These are phyloP conservation scores for Chionodraco myersi DNA, from an alignment of 2,113 vertebrate genomes.

Conservation along the genomic window DNA sequence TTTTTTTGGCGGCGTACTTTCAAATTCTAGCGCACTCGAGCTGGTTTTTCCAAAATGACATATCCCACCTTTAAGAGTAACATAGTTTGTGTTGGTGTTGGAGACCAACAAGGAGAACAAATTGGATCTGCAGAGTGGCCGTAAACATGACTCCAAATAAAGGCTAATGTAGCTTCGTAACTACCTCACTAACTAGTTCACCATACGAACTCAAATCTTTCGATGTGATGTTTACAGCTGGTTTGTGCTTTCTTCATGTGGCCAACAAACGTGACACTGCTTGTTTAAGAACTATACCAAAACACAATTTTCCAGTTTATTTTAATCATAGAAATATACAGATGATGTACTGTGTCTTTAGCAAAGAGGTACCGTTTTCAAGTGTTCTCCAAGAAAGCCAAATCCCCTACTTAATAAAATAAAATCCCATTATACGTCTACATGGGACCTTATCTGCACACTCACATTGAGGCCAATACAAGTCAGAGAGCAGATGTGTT, in stretches of 20 bases:
- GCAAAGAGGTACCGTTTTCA: neutral
- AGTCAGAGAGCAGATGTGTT: constrained; percentile 52
- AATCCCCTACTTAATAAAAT: constrained; percentile 7
- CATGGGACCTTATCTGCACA: constrained; percentile 31
- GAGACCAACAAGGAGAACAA: no score
- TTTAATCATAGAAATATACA: neutral
- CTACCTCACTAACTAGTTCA: neutral
- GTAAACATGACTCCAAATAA: neutral
- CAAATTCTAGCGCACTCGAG: no score
- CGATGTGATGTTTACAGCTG: neutral
- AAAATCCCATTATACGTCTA: constrained; percentile 11
- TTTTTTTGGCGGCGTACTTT: no score
- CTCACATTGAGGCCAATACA: constrained; percentile 43
- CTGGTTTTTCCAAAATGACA: no score
- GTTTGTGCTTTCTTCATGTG: neutral
- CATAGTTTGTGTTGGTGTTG: no score
- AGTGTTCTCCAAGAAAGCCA: constrained; percentile 19
- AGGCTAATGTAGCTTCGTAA: neutral
- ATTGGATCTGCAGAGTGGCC: no score
- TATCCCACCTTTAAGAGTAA: no score
- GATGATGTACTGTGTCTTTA: neutral
- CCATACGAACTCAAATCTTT: neutral
- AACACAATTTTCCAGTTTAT: neutral
- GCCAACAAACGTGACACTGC: neutral
- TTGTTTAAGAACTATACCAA: neutral